Conservation (phyloP, 2,888 invertebrate species). For the Dioctria rufipes region DNA sequence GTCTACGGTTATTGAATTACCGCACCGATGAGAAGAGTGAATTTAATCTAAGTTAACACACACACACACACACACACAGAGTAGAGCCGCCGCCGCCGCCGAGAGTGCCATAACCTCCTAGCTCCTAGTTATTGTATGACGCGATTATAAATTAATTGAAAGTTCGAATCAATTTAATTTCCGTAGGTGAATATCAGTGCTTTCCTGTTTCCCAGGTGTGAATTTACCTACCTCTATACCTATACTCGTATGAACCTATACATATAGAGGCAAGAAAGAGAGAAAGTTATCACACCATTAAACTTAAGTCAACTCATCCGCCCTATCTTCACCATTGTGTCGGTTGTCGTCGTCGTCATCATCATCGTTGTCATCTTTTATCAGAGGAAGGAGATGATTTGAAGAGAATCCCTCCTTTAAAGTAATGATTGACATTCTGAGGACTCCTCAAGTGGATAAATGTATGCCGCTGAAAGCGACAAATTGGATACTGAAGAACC, state of each 20-base stretch:
- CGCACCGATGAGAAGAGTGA: constrained; percentile 44
- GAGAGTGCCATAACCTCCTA: background rate
- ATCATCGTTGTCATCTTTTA: too few relatives aligned
- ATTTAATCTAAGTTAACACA: constrained; percentile 53
- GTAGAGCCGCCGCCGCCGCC: background rate
- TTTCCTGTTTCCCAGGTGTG: background rate
- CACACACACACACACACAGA: background rate
- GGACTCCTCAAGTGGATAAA: constrained; percentile 38
- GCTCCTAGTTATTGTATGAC: constrained; percentile 24
- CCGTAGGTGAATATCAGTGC: constrained; percentile 12
- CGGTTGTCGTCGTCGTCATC: too few relatives aligned
- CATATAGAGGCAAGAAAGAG: too few relatives aligned
- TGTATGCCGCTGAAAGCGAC: constrained; percentile 13
- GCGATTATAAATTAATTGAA: constrained; percentile 55
- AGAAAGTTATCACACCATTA: too few relatives aligned
- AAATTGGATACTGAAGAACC: constrained; percentile 37
- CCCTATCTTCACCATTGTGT: too few relatives aligned
- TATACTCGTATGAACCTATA: too few relatives aligned
- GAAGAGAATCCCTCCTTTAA: constrained; percentile 16
- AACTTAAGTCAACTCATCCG: too few relatives aligned
- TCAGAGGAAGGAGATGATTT: background rate
- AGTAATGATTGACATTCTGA: constrained; percentile 41
- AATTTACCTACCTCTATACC: background rate
- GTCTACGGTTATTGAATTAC: constrained; percentile 56
- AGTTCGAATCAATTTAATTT: constrained; percentile 53